Conservation (phyloP, 2,797 vertebrate species). For the Chiroxiphia lanceolata region DNA sequence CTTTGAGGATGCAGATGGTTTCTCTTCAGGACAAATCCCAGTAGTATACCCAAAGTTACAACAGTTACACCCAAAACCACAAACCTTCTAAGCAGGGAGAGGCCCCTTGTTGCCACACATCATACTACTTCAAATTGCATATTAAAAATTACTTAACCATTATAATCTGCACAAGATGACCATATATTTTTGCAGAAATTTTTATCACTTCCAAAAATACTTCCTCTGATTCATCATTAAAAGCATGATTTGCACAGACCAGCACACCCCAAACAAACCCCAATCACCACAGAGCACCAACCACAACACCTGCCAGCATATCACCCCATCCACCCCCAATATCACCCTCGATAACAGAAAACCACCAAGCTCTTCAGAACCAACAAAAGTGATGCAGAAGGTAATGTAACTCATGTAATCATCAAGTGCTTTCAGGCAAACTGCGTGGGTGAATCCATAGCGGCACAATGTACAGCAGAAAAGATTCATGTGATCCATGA, state of each 20-base stretch:
- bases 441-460: background rate
- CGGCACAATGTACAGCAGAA: background rate
- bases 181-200: background rate
- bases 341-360: background rate
- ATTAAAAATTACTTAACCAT: background rate
- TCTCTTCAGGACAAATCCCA: background rate
- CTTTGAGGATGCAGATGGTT: fast-evolving
- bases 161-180: background rate
- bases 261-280: background rate
- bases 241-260: background rate
- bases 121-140: background rate
- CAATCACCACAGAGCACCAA: background rate
- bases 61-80: background rate
- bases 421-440: background rate
- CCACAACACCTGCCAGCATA: background rate
- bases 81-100: background rate
- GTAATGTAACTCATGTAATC: background rate
- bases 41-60: background rate
- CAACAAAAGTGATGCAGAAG: background rate
- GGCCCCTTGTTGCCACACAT: background rate
- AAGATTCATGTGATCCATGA: background rate
- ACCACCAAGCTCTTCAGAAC: background rate
- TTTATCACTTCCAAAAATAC: background rate
- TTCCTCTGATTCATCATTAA: background rate
- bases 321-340: background rate